These are phyloP conservation scores for Meles meles DNA, from an alignment of 2,113 vertebrate genomes.

Conservation along the genomic window DNA sequence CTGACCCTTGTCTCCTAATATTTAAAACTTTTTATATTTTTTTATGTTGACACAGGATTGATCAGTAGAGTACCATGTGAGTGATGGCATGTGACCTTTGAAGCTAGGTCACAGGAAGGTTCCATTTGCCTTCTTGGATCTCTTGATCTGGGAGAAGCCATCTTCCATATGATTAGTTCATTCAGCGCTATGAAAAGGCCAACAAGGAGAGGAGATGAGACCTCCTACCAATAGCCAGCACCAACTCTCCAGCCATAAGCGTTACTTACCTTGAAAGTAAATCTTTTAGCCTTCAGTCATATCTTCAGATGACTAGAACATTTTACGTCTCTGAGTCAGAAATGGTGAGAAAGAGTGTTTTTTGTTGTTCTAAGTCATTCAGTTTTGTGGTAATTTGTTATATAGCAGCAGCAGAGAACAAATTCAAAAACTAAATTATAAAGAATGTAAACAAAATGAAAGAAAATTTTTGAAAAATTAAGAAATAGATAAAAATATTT, in stretches of 20 bases:
- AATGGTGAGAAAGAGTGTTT: background rate
- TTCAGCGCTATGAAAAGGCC: background rate
- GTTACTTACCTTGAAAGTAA: background rate
- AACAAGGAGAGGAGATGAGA: background rate
- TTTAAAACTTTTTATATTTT: background rate
- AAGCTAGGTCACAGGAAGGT: background rate
- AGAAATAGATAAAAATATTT: background rate
- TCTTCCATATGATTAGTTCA: background rate
- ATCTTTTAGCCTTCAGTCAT: background rate
- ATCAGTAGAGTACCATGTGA: background rate
- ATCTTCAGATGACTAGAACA: background rate
- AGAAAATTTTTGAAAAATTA: background rate
- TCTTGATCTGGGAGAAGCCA: background rate
- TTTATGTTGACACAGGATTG: background rate
- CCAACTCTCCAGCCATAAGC: background rate
- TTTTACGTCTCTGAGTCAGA: background rate
- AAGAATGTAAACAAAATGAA: background rate
- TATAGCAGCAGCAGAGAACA: background rate
- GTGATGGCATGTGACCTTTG: background rate
- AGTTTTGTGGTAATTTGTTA: background rate
- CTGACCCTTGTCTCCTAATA: background rate
- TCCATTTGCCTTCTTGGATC: background rate
- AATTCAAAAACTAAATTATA: background rate
- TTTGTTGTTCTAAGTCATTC: background rate
- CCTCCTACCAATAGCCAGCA: background rate